Conservation (phyloP, 2,797 vertebrate genomes). For the Manis javanica region DNA sequence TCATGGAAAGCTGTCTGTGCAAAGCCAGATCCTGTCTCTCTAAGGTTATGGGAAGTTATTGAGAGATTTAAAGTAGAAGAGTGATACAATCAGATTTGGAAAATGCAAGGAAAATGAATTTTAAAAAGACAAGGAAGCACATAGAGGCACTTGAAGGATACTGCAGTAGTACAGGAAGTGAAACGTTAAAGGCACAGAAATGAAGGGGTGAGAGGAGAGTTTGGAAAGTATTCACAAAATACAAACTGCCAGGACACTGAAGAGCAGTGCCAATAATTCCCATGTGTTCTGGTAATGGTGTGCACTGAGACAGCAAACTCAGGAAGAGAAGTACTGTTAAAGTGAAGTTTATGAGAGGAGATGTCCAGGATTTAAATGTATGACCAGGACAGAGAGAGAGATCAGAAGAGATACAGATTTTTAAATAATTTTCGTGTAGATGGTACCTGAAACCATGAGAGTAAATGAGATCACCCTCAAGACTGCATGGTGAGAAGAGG, state of each 20-base stretch:
- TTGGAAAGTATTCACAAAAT: not conserved
- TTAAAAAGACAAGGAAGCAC: not conserved
- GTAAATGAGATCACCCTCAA: not conserved
- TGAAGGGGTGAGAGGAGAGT: not conserved
- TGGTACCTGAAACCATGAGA: not conserved
- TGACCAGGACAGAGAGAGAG: not conserved
- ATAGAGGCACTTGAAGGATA: not conserved
- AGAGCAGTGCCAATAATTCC: not conserved
- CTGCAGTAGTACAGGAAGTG: not conserved
- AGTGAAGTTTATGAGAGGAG: not conserved
- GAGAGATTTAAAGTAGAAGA: not conserved
- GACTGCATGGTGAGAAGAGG: not conserved
- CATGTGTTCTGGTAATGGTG: not conserved
- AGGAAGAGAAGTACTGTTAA: not conserved
- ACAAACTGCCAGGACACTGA: not conserved
- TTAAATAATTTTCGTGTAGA: not conserved
- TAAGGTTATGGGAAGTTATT: not conserved
- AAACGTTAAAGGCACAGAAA: not conserved
- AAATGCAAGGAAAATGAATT: not conserved
- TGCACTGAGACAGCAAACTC: not conserved
- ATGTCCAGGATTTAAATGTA: not conserved
- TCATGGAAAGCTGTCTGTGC: not conserved
- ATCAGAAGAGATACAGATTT: not conserved
- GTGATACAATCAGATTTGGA: not conserved
- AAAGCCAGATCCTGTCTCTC: not conserved